Conservation (phyloP, 2,888 invertebrate genomes). For the Pocota personata region DNA sequence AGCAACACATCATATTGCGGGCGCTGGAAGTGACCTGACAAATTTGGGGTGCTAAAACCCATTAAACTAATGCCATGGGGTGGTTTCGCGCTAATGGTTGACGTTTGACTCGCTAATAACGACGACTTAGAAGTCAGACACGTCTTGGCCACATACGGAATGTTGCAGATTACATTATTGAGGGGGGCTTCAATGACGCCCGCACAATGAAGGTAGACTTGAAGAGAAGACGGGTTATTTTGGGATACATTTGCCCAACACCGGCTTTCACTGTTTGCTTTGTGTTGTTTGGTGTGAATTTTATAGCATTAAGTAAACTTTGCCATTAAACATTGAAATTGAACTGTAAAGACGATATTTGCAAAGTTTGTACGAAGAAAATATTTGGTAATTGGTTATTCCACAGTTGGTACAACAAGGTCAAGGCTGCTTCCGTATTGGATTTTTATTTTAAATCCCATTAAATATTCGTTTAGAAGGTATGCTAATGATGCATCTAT, state of each 20-base stretch:
- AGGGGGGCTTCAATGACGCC: neutral
- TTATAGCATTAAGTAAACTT: neutral
- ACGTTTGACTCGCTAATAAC: neutral
- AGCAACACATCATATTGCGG: neutral
- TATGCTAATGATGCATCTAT: neutral
- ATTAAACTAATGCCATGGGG: neutral
- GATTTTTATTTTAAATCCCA: neutral
- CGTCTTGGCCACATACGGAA: neutral
- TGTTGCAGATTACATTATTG: neutral
- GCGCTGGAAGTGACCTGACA: neutral
- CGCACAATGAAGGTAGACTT: neutral
- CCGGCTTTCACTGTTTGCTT: neutral
- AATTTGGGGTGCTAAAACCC: neutral
- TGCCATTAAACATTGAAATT: constrained; percentile 1
- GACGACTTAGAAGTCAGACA: neutral
- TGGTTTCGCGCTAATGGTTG: neutral
- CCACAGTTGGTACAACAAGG: neutral
- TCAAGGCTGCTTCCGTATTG: neutral
- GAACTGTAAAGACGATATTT: neutral
- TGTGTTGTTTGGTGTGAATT: neutral
- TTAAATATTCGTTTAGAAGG: neutral
- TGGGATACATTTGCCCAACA: no score
- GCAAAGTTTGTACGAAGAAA: neutral
- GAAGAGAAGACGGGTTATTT: neutral
- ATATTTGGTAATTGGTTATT: neutral